Conservation (phyloP, 2,113 vertebrate species). For the Microcebus lehilahytsara region DNA sequence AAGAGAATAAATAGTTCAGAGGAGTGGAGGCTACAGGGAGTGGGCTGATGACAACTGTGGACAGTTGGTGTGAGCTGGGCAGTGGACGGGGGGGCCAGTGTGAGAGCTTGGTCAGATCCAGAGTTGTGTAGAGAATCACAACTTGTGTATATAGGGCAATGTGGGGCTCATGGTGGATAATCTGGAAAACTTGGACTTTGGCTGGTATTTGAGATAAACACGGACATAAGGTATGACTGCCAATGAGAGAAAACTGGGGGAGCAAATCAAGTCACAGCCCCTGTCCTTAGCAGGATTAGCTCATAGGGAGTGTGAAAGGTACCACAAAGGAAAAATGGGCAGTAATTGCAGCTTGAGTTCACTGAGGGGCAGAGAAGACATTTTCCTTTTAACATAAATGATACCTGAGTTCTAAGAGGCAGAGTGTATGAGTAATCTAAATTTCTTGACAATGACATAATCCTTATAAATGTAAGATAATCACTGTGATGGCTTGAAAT, state of each 20-base stretch:
- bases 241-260: background rate
- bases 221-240: background rate
- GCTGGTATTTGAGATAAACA: background rate
- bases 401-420: background rate
- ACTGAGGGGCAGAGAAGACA: background rate
- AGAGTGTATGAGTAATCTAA: background rate
- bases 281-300: background rate
- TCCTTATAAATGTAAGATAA: background rate
- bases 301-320: background rate
- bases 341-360: background rate
- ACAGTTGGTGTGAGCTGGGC: background rate
- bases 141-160: background rate
- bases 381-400: background rate
- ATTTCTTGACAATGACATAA: background rate
- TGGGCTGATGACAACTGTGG: background rate
- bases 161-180: background rate
- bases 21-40: background rate
- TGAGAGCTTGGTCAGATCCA: background rate
- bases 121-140: background rate
- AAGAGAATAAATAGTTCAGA: background rate
- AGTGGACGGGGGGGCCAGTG: background rate
- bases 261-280: background rate
- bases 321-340: background rate
- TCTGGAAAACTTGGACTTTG: background rate
- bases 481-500: background rate